Base-by-base conservation (phyloP, 2,113 vertebrate genomes). In the Morone chrysops region DNA sequence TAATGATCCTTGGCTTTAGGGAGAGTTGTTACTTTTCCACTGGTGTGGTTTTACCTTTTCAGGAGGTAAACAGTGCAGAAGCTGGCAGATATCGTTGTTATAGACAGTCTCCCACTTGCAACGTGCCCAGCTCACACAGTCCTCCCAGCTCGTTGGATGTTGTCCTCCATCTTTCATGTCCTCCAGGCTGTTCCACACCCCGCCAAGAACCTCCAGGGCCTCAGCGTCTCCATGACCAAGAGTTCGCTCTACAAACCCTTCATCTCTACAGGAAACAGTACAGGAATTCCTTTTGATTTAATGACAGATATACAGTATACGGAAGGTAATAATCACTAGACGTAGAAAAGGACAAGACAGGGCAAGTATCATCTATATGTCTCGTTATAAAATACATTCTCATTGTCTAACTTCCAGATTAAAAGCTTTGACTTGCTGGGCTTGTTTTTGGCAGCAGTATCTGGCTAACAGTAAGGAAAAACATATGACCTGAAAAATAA, bases 81-180 rank as follows among this genome's bases (percentile, higher is more conserved):
- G 93, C 78, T 97, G 96, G 9, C 2, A 0, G 5, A 97, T 94
- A 8, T 87, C 77, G 0, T 96, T 85, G 0, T 87, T 96, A 80
- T 93, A 97, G 43, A 93, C 7, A 18, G 68, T 94, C 89, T 97
- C 95, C 96, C 96, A 97, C 79, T 71, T 94, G 85, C 10, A 59
- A 0, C 86, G 90, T 5, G 96, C 96, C 96, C 96, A 97, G 60
- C 0, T 5, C 78, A 97, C 93, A 0, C 96, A 97, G 90, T 96
- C 95, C 3, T 0, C 57, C 96, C 95, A 97, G 91, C 63, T 74
- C 2, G 0, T 25, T 0, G 96, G 96, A 78, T 84, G 78, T 38
- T 94, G 85, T 38, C 91, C 86, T 76, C 10, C 78, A 76, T 93
- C 76, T 45, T 63, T 90, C 57, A 2, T 56, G 79, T 53, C 79